These are phyloP conservation scores for Idaea straminata DNA, from an alignment of 2,888 invertebrate genomes.

Conservation along the genomic window DNA sequence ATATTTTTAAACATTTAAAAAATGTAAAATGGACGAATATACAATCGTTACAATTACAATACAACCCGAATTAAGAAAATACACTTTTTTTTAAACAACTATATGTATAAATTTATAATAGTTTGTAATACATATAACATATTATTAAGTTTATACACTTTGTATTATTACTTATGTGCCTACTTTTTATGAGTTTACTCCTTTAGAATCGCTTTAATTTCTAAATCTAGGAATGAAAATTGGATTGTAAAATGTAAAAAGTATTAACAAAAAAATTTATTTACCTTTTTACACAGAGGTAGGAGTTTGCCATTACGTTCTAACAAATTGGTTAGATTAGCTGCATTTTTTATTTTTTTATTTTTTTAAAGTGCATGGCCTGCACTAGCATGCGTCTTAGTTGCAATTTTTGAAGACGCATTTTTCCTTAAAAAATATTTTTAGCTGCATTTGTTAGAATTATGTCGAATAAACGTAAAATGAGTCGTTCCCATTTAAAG, in stretches of 20 bases:
- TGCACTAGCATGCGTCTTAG: too few relatives aligned
- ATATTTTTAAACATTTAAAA: conserved; percentile 36
- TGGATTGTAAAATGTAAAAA: not conserved
- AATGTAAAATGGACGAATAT: conserved; percentile 71
- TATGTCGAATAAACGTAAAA: not conserved
- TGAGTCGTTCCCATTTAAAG: not conserved
- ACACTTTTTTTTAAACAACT: conserved; percentile 19
- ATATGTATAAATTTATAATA: not conserved
- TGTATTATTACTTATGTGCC: not conserved
- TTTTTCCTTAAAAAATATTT: too few relatives aligned
- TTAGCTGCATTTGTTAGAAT: too few relatives aligned
- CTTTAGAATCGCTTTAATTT: not conserved
- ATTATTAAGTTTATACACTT: conserved; percentile 1
- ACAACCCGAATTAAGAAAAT: conserved; percentile 62
- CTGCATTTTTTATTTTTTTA: too few relatives aligned
- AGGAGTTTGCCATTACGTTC: not conserved
- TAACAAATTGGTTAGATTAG: too few relatives aligned
- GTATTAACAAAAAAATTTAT: conserved; percentile 21
- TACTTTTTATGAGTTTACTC: not conserved
- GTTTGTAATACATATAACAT: not conserved
- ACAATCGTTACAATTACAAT: conserved; percentile 54
- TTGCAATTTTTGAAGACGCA: too few relatives aligned
- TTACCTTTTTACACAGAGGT: not conserved
- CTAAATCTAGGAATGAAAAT: not conserved
- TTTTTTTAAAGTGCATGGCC: too few relatives aligned